These are phyloP conservation scores for Istiophorus platypterus DNA, from an alignment of 2,113 vertebrate genomes.

Conservation along the genomic window DNA sequence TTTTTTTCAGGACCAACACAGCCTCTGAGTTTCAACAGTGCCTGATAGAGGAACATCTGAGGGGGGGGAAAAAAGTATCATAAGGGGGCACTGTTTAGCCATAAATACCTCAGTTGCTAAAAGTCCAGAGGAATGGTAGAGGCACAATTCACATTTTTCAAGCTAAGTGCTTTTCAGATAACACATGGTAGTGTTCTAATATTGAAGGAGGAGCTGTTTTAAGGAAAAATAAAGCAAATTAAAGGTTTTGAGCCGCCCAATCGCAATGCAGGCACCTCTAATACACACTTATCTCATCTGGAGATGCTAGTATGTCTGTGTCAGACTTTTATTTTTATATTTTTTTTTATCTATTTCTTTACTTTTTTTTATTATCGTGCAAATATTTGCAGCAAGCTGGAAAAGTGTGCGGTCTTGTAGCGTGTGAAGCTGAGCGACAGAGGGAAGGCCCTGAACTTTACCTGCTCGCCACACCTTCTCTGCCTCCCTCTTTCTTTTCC, in stretches of 20 bases:
- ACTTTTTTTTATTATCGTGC: constrained; percentile 1
- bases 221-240: background rate
- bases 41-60: background rate
- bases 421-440: constrained; percentile 12
- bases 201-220: constrained; percentile 11
- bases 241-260: background rate
- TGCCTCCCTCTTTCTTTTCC: background rate
- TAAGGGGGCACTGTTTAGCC: constrained; percentile 73
- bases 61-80: constrained; percentile 19
- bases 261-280: background rate
- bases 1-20: background rate
- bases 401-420: constrained; percentile 4
- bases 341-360: background rate
- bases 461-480: constrained; percentile 26
- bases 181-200: background rate
- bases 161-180: constrained; percentile 19
- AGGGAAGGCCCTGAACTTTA: constrained; percentile 36
- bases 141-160: background rate
- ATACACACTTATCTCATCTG: background rate
- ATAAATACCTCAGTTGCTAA: constrained; percentile 20
- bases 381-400: background rate
- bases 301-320: background rate
- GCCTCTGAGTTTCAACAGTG: background rate
- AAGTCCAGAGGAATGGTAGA: background rate
- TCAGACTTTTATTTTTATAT: constrained; percentile 2